These are phyloP conservation scores for Argynnis bischoffii DNA, from an alignment of 2,888 invertebrate genomes.

Conservation along the genomic window DNA sequence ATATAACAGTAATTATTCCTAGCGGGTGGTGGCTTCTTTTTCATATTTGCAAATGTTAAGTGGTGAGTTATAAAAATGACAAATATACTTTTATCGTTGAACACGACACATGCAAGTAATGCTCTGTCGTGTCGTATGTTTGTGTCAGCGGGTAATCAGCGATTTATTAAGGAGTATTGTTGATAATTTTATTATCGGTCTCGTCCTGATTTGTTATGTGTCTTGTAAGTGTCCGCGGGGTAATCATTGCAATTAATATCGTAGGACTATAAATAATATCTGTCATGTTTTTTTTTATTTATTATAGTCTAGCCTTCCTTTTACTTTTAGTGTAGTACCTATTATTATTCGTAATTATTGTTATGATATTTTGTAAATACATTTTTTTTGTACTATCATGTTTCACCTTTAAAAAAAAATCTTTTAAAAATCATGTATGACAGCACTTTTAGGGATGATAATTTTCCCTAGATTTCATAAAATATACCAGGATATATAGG, in stretches of 20 bases:
- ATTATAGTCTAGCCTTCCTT: background rate
- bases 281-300: background rate
- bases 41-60: constrained; percentile 63
- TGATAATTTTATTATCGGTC: constrained; percentile 73
- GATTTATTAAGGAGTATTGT: constrained; percentile 72
- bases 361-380: too few species aligned
- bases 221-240: constrained; percentile 23
- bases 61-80: constrained; percentile 71
- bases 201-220: constrained; percentile 48
- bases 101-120: constrained; percentile 69
- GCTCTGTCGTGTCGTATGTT: constrained; percentile 65
- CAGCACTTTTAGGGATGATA: too few species aligned
- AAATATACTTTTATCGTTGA: constrained; percentile 70
- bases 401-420: too few species aligned
- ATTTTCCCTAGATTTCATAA: too few species aligned
- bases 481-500: too few species aligned
- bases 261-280: constrained; percentile 10
- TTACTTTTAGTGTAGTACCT: background rate
- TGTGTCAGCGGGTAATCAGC: constrained; percentile 76
- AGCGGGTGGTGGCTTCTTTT: constrained; percentile 58
- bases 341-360: too few species aligned
- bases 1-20: constrained; percentile 47
- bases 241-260: constrained; percentile 28
- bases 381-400: too few species aligned
- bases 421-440: too few species aligned